These are phyloP conservation scores for Tragulus kanchil DNA, from an alignment of 2,113 vertebrate genomes.

Conservation along the genomic window DNA sequence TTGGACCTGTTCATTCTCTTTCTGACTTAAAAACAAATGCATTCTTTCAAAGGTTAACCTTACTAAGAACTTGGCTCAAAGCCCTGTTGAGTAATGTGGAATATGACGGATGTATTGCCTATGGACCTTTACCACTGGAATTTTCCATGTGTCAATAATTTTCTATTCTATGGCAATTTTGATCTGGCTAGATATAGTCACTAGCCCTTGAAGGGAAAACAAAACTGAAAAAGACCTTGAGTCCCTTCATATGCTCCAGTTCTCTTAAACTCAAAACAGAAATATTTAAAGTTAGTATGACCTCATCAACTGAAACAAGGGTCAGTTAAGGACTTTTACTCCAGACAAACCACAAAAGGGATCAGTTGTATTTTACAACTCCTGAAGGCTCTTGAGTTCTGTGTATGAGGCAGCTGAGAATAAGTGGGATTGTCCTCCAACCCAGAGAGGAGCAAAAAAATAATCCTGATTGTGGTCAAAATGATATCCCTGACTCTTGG, in stretches of 20 bases:
- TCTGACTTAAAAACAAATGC: slow-evolving; percentile 63
- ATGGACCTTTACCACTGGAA: slow-evolving; percentile 43
- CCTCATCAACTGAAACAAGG: not conserved
- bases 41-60: slow-evolving; percentile 60
- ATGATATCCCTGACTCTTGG: not conserved
- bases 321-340: not conserved
- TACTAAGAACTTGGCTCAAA: slow-evolving; percentile 53
- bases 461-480: not conserved
- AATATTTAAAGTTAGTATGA: not conserved
- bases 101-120: slow-evolving; percentile 62
- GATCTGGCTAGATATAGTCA: not conserved
- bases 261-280: slow-evolving; percentile 46
- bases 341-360: not conserved
- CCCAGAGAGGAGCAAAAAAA: not conserved
- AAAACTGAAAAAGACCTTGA: slow-evolving; percentile 49
- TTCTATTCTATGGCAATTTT: slow-evolving; percentile 30
- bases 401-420: not conserved
- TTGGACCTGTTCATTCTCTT: too few species aligned
- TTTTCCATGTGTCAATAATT: slow-evolving; percentile 72
- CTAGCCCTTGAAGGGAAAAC: slow-evolving; percentile 14
- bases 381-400: not conserved
- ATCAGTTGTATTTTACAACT: not conserved
- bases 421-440: not conserved
- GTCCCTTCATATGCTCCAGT: not conserved
- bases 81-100: slow-evolving; percentile 11